Percentiles rank a stretch among this genome's conserved stretches.
Evolutionary conservation across 2,888 invertebrate species (phyloP).

Genomic region (Caradrina kadenii): DNA sequence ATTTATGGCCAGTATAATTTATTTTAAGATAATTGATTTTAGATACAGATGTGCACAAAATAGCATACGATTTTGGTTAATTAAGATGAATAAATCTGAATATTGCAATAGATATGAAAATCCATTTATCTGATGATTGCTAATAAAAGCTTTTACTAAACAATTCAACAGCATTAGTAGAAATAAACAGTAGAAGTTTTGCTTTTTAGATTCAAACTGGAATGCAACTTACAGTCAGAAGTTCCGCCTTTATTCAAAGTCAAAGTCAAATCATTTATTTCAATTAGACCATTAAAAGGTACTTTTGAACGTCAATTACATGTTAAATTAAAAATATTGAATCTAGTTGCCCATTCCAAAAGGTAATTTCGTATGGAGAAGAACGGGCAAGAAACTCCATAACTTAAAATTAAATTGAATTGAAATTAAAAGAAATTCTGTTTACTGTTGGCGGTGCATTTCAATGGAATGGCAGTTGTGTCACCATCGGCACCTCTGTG

Average conservation of each 20-base stretch:
- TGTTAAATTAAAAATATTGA: too few species aligned
- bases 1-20: slow-evolving; percentile 32
- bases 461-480: slow-evolving; percentile 52
- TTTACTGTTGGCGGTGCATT: slow-evolving; percentile 38
- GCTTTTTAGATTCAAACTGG: slow-evolving; percentile 13
- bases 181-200: background rate
- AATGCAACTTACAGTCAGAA: slow-evolving; percentile 20
- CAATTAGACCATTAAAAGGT: too few species aligned
- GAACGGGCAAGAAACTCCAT: too few species aligned
- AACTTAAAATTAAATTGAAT: too few species aligned
- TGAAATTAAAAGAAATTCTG: too few species aligned
- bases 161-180: background rate
- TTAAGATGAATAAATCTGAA: background rate
- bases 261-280: too few species aligned
- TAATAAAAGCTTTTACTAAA: background rate
- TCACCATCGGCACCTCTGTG: slow-evolving; percentile 44
- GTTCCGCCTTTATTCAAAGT: slow-evolving; percentile 1
- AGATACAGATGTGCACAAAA: slow-evolving; percentile 13
- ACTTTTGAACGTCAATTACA: too few species aligned
- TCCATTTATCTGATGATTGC: background rate
- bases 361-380: too few species aligned
- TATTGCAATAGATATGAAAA: background rate
- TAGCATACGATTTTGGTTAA: background rate
- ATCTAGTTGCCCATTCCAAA: too few species aligned
- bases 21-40: slow-evolving; percentile 31